phyloP scores from a whole-genome alignment of 2,888 invertebrate genomes.

The Cataglyphis altisquamis region DNA sequence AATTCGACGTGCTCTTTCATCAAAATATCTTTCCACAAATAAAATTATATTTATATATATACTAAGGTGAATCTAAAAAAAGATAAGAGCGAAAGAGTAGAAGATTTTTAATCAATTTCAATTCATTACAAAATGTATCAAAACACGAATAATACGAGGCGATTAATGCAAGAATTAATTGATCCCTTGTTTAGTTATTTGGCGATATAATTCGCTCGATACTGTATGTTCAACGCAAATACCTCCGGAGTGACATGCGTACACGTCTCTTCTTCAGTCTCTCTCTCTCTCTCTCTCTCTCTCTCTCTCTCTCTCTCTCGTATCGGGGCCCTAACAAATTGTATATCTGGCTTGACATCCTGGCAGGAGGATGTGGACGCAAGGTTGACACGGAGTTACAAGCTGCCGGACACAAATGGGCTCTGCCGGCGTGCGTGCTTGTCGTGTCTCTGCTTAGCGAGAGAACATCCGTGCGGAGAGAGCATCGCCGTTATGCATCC shows the following conservation, averaged over 20 bases:
- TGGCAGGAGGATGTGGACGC: constrained; percentile 45
- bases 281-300: constrained; percentile 19
- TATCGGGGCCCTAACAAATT: constrained; percentile 43
- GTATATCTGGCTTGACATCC: constrained; percentile 54
- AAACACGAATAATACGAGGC: neutral
- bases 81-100: neutral
- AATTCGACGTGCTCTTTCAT: constrained; percentile 7
- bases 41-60: constrained; percentile 5
- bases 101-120: neutral
- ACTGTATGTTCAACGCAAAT: neutral
- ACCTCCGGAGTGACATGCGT: neutral
- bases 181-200: neutral
- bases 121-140: neutral
- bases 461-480: constrained; percentile 26
- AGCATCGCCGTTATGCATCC: constrained; percentile 44
- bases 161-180: neutral
- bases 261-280: neutral
- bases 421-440: constrained; percentile 48
- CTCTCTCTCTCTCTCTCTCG: constrained; percentile 2
- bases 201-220: neutral
- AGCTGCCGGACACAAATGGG: constrained; percentile 66
- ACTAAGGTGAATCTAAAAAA: neutral
- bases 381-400: constrained; percentile 63
- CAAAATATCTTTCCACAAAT: constrained; percentile 8
- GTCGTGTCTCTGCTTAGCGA: constrained; percentile 58